Conservation (phyloP, 2,113 vertebrate species). For the Ginglymostoma cirratum region DNA sequence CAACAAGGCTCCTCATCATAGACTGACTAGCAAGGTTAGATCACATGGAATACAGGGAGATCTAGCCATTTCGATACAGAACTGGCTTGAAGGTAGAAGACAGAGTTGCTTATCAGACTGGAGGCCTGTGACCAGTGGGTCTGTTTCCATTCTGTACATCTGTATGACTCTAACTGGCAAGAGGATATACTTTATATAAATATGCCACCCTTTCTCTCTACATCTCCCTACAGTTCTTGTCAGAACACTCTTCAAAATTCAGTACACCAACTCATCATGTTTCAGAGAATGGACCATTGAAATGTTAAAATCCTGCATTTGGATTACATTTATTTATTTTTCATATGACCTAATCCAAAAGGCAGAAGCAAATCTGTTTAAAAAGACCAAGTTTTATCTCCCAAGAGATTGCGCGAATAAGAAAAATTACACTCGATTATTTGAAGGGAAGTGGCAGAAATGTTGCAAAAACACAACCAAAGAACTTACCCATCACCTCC, state of each 20-base stretch:
- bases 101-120: no score
- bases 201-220: not conserved
- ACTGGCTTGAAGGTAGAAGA: no score
- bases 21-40: no score
- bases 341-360: not conserved
- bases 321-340: slow-evolving; percentile 5
- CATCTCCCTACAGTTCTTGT: not conserved
- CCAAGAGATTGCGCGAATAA: not conserved
- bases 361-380: not conserved
- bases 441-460: not conserved
- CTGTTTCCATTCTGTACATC: no score
- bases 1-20: no score
- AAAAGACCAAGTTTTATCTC: not conserved
- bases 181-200: not conserved
- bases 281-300: not conserved
- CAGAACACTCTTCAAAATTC: not conserved
- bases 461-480: not conserved
- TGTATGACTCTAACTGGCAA: not conserved
- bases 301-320: no score
- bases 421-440: not conserved
- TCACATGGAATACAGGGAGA: no score
- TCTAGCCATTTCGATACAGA: no score
- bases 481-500: not conserved
- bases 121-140: no score
- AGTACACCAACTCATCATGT: not conserved